A percentile compares a stretch with the other conserved stretches of the same genome.
Conservation (phyloP, 2,888 invertebrate genomes). For the Troglohyphantes excavatus region DNA sequence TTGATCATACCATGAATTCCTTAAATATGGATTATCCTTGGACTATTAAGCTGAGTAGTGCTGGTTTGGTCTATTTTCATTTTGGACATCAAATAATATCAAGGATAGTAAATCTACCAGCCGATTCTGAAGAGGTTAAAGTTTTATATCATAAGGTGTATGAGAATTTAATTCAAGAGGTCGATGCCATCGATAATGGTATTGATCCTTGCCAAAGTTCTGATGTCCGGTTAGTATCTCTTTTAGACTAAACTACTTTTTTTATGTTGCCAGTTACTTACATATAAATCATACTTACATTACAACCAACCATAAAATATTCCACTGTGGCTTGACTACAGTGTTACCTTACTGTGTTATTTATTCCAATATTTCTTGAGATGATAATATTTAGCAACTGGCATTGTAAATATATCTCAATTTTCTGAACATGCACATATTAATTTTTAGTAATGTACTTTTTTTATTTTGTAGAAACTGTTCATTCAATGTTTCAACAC, state of each 20-base stretch:
- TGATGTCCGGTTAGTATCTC: constrained; percentile 35
- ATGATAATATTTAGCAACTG: no score
- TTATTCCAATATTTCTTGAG: no score
- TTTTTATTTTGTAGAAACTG: no score
- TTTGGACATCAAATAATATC: constrained; percentile 92
- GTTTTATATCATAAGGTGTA: constrained; percentile 87
- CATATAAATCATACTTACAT: no score
- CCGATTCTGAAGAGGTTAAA: constrained; percentile 83
- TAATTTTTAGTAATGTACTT: no score
- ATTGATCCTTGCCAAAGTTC: constrained; percentile 90
- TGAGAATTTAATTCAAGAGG: constrained; percentile 92
- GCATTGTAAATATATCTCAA: no score
- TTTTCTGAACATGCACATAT: no score
- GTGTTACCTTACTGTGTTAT: not conserved
- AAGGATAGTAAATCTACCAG: constrained; percentile 84
- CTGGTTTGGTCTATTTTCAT: constrained; percentile 94
- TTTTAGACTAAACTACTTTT: no score
- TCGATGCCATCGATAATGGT: constrained; percentile 99
- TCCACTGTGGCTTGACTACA: no score
- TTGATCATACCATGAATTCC: constrained; percentile 87
- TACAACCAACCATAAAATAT: no score
- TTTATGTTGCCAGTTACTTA: no score
- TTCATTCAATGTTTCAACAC: no score
- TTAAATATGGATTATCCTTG: constrained; percentile 83
- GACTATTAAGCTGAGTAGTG: constrained; percentile 92